Percentiles rank a stretch among this genome's conserved stretches.
Conservation (phyloP, 2,888 invertebrate genomes). For the Synanthedon formicaeformis region DNA sequence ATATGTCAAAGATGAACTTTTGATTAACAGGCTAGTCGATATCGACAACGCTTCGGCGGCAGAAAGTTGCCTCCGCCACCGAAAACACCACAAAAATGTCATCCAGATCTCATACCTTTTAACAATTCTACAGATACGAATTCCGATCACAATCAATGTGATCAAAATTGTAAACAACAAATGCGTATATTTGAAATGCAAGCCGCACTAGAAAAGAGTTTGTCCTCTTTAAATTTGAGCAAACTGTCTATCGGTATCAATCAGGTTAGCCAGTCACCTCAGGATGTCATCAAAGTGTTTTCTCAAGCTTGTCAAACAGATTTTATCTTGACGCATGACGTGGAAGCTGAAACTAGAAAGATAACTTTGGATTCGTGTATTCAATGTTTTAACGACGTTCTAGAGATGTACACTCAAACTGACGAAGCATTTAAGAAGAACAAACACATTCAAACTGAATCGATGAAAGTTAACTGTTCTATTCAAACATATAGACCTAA, state of each 20-base stretch:
- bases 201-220: constrained; percentile 45
- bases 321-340: constrained; percentile 44
- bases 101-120: constrained; percentile 37
- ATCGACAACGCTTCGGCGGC: constrained; percentile 53
- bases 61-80: constrained; percentile 43
- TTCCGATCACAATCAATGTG: constrained; percentile 20
- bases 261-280: constrained; percentile 46
- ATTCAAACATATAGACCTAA: constrained; percentile 48
- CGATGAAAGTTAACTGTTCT: constrained; percentile 22
- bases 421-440: constrained; percentile 43
- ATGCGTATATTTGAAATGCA: constrained; percentile 56
- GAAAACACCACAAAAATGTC: constrained; percentile 32
- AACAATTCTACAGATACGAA: constrained; percentile 15
- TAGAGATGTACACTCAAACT: constrained; percentile 55
- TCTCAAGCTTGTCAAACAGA: constrained; percentile 61
- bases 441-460: constrained; percentile 44
- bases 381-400: constrained; percentile 36
- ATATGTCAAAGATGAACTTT: constrained; percentile 5
- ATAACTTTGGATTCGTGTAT: constrained; percentile 48
- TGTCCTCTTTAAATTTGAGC: constrained; percentile 44
- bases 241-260: constrained; percentile 49
- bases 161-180: constrained; percentile 36
- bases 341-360: constrained; percentile 47
- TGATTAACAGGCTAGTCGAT: constrained; percentile 65
- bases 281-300: constrained; percentile 39